Base-by-base conservation (phyloP, 1,140 invertebrate species). In the Pseudomyrmex flavicornis region DNA sequence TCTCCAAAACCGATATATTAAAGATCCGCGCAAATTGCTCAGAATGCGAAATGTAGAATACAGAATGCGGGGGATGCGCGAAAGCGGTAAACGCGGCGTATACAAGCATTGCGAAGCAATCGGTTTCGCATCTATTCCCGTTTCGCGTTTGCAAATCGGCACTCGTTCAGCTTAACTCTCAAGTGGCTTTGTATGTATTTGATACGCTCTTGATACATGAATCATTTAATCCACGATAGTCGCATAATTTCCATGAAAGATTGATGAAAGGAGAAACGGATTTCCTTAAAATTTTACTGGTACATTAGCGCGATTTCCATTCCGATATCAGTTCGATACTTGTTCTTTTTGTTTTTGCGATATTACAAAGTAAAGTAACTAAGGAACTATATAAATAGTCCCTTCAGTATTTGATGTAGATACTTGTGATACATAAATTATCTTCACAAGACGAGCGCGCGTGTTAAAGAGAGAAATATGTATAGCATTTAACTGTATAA, bases 171-270 rank as follows among this genome's bases (percentile, higher is more conserved):
- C 54, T 80, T 70, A 72, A 72, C 20, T 70, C 65, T 70, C 54
- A 70, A 72, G 22, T 26, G 35, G 12, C 22, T 56, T 59, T 8
- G 22, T 70, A 35, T 46, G 59, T 48, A 70, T 80, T 80, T 70
- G 50, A 56, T 80, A 80, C 61, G 48, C n/a, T 70, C 22, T 70
- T 48, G 65, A 70, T 17, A 79, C 48, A 17, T 58, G 65, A 70
- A 12, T 59, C 13, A 52, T 12, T 48, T n/a, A 5, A 66, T 66
- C 63, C 17, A 20, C 22, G 26, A 77, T 44, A 77, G 35, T 66
- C 62, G 12, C 9, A 54, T 77, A 68, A 76, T 66, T 76, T 50
- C 26, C 2, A 20, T 15, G 17, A 68, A 20, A 54, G 12, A 77
- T 46, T 7, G n/a, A 8, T 15, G 62, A 68, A 35, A 35, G 5